phyloP scores from a whole-genome alignment of 1,140 invertebrate genomes.

The Brachionus manjavacas region DNA sequence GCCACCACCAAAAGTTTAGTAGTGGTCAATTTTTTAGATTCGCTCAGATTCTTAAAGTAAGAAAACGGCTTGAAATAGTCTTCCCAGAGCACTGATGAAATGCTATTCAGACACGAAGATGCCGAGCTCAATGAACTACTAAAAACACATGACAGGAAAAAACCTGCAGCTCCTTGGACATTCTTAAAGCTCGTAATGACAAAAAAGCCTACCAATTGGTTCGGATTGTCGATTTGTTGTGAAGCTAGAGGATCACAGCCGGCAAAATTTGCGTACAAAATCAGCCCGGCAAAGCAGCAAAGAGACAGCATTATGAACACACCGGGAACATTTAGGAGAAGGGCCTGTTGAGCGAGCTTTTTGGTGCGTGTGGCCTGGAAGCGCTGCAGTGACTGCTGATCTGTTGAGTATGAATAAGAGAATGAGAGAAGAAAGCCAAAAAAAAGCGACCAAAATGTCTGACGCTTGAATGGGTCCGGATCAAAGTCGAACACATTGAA shows the following conservation, averaged over 20 bases:
- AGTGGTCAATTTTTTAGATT: background rate
- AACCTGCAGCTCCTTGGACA: constrained; percentile 56
- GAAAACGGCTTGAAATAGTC: constrained; percentile 63
- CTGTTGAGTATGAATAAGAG: constrained; percentile 29
- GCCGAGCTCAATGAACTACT: constrained; percentile 50
- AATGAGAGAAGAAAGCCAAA: constrained; percentile 43
- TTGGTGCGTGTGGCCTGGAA: constrained; percentile 41
- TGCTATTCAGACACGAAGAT: constrained; percentile 72
- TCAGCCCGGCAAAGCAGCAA: constrained; percentile 30
- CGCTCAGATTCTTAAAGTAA: background rate
- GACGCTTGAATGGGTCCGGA: constrained; percentile 40
- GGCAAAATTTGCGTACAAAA: constrained; percentile 43
- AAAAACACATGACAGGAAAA: constrained; percentile 55
- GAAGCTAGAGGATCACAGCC: constrained; percentile 42
- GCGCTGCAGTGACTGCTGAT: constrained; percentile 44
- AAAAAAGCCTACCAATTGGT: constrained; percentile 49
- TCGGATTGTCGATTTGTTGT: background rate
- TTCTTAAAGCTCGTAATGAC: constrained; percentile 51
- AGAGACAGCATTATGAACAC: constrained; percentile 34
- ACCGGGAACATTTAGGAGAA: background rate
- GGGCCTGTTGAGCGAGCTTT: constrained; percentile 22
- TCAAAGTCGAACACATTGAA: constrained; percentile 43
- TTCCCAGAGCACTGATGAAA: constrained; percentile 80
- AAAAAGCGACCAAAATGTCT: constrained; percentile 44
- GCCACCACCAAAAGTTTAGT: constrained; percentile 62